Conservation (phyloP, 2,888 invertebrate genomes). For the Trichogramma evanescens region DNA sequence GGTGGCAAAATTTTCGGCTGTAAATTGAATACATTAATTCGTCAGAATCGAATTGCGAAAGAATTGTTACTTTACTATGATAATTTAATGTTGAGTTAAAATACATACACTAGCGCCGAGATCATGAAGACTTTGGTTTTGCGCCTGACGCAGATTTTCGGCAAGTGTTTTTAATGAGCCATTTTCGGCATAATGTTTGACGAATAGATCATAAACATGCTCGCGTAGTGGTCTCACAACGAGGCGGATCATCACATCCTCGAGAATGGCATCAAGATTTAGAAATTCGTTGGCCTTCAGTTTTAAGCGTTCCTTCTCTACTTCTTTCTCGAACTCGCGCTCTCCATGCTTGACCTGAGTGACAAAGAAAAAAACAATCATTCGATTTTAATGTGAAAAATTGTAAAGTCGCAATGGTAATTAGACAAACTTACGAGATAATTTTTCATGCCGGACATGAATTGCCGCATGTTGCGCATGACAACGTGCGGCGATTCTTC, state of each 20-base stretch:
- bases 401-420: neutral
- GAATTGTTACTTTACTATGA: neutral
- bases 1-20: constrained; percentile 71
- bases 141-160: constrained; percentile 64
- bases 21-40: constrained; percentile 1
- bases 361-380: neutral
- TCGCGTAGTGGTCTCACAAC: constrained; percentile 80
- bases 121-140: constrained; percentile 61
- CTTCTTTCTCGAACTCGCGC: constrained; percentile 82
- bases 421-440: constrained; percentile 54
- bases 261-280: constrained; percentile 90
- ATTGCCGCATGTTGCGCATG: constrained; percentile 88
- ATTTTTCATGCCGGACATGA: constrained; percentile 98
- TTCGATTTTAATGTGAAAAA: neutral
- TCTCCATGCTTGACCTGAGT: constrained; percentile 81
- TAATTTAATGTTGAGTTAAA: neutral
- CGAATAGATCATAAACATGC: constrained; percentile 76
- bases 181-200: constrained; percentile 76
- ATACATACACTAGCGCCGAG: constrained; percentile 60
- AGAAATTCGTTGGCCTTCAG: constrained; percentile 85
- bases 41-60: neutral
- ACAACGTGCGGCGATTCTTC: constrained; percentile 82
- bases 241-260: constrained; percentile 87
- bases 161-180: constrained; percentile 68
- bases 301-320: constrained; percentile 77